These are phyloP conservation scores for Gymnosoma rotundatum DNA, from an alignment of 2,888 invertebrate species.

Conservation along the genomic window DNA sequence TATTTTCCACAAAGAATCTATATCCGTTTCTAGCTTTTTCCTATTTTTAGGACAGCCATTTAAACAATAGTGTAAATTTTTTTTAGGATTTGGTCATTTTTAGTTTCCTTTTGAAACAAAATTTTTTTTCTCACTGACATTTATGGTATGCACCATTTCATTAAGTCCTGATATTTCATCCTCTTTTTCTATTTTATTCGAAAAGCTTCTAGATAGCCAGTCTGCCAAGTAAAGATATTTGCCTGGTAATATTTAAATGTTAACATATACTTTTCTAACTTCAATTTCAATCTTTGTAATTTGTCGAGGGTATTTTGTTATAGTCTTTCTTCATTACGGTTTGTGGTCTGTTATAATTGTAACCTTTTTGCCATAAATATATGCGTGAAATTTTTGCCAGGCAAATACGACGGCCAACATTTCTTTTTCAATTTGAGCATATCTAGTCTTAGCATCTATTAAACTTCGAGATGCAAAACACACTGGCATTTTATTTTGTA, in stretches of 20 bases:
- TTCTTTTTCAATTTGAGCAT: no score
- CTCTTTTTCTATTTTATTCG: background rate
- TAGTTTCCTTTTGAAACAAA: slow-evolving; percentile 32
- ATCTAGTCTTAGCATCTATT: no score
- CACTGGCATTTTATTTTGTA: no score
- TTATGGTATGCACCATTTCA: slow-evolving; percentile 58
- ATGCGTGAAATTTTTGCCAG: slow-evolving; percentile 70
- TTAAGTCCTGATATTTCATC: slow-evolving; percentile 39
- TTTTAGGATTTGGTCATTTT: slow-evolving; percentile 15
- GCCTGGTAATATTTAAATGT: no score
- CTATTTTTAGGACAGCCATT: background rate
- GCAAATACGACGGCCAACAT: no score
- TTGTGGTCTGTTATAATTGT: slow-evolving; percentile 63
- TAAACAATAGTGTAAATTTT: no score
- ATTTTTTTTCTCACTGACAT: slow-evolving; percentile 50
- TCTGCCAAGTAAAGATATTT: no score
- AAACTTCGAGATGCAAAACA: no score
- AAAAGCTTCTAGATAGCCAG: slow-evolving; percentile 8
- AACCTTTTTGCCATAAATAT: slow-evolving; percentile 68
- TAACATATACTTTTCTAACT: no score
- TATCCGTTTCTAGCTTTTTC: background rate
- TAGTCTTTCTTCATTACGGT: slow-evolving; percentile 60
- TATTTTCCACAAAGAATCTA: slow-evolving; percentile 55
- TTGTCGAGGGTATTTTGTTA: background rate
- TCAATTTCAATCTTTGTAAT: no score